A percentile compares a stretch with the other conserved stretches of the same genome.
phyloP scores from a whole-genome alignment of 2,797 vertebrate genomes.

The Thaleichthys pacificus region DNA sequence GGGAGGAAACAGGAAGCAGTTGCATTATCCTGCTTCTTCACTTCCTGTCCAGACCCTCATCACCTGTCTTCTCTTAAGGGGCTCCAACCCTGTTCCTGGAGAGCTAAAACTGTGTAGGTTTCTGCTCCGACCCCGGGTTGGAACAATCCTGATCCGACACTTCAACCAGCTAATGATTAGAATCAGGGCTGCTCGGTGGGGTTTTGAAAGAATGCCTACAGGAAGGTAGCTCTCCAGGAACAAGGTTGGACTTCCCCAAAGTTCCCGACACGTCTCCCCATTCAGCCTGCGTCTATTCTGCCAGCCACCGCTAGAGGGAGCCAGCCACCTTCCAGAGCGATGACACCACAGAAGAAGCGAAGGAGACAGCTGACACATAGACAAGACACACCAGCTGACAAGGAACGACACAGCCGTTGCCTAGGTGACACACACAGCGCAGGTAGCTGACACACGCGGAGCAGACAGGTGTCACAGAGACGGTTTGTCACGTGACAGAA shows the following conservation, averaged over 20 bases:
- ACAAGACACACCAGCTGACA: background rate
- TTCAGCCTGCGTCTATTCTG: background rate
- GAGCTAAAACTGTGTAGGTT: too few species aligned
- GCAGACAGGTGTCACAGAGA: background rate
- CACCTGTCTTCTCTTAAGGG: too few species aligned
- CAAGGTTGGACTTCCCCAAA: background rate
- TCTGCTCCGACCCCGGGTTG: too few species aligned
- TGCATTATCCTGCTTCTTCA: too few species aligned
- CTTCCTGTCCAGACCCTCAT: too few species aligned
- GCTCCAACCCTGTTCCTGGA: too few species aligned
- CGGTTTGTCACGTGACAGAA: too few species aligned
- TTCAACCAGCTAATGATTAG: too few species aligned
- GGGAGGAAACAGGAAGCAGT: background rate
- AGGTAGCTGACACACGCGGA: background rate
- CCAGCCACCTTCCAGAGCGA: background rate
- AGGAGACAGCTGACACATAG: conserved; percentile 8
- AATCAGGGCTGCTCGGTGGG: too few species aligned
- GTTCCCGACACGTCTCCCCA: background rate
- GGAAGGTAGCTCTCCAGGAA: too few species aligned
- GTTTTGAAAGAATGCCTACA: too few species aligned
- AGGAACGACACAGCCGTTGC: background rate
- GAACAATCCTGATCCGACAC: too few species aligned
- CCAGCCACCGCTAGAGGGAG: background rate
- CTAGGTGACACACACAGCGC: background rate
- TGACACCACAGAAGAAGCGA: background rate